These are phyloP conservation scores for Montipora cactus DNA, from an alignment of 64 coral and sea anemone genomes.

Conservation along the genomic window DNA sequence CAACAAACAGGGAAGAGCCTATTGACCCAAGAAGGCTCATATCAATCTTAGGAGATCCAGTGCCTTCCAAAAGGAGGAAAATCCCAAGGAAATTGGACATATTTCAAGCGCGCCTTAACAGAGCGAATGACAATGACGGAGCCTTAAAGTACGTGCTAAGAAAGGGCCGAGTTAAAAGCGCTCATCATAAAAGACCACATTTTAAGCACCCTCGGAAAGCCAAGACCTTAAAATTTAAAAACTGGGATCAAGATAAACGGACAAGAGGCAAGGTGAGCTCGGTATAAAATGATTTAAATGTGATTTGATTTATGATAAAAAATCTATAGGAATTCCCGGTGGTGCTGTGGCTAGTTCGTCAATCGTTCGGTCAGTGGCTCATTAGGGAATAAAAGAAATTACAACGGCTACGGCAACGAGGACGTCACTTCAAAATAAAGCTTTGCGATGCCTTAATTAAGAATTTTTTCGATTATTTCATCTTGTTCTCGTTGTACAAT, in stretches of 20 bases:
- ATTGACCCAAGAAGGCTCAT: constrained; percentile 8
- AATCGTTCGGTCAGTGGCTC: no score
- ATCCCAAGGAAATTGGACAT: neutral
- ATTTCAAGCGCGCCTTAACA: neutral
- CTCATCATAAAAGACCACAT: neutral
- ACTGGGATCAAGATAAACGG: neutral
- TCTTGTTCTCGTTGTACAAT: no score
- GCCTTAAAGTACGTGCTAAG: neutral
- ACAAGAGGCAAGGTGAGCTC: neutral
- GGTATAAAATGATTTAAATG: no score
- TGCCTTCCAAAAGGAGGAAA: constrained; percentile 23
- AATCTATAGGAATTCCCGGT: no score
- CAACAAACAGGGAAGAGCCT: neutral
- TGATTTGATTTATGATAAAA: no score
- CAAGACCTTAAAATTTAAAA: neutral
- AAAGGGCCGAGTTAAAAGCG: neutral
- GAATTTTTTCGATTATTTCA: no score
- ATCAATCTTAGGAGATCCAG: constrained; percentile 28
- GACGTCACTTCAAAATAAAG: no score
- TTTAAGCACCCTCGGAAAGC: neutral
- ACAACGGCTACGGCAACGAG: no score
- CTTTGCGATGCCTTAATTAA: no score
- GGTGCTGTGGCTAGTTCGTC: no score
- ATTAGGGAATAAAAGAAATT: no score
- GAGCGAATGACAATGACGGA: no score